These are phyloP conservation scores for Diprion similis DNA, from an alignment of 1,140 invertebrate species.

Conservation along the genomic window DNA sequence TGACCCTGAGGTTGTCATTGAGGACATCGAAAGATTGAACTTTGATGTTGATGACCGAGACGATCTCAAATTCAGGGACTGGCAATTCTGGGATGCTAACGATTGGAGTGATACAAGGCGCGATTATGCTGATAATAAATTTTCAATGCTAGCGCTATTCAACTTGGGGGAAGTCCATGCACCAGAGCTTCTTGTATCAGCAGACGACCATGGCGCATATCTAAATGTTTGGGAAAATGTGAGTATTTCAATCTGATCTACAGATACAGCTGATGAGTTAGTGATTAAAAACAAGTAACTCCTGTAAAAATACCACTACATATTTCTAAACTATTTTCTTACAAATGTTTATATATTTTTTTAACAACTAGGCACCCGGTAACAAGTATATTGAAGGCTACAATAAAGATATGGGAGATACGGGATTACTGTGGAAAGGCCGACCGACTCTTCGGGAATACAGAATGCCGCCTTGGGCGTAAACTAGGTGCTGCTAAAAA, in stretches of 20 bases:
- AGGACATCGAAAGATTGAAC: slow-evolving; percentile 86
- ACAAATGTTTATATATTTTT: slow-evolving; percentile 27
- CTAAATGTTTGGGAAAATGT: slow-evolving; percentile 57
- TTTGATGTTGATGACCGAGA: slow-evolving; percentile 69
- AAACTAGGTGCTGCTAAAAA: no score
- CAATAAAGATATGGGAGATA: slow-evolving; percentile 65
- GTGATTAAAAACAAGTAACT: no score
- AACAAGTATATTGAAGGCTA: slow-evolving; percentile 62
- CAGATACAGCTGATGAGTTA: no score
- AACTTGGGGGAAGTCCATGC: slow-evolving; percentile 63
- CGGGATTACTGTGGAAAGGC: slow-evolving; percentile 57
- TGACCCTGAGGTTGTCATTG: slow-evolving; percentile 81
- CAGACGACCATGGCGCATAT: slow-evolving; percentile 60
- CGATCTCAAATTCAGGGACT: slow-evolving; percentile 75
- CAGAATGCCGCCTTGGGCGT: background rate
- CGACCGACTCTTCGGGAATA: slow-evolving; percentile 26
- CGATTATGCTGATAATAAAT: slow-evolving; percentile 68
- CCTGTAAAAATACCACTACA: slow-evolving; percentile 12
- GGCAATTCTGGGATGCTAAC: slow-evolving; percentile 69
- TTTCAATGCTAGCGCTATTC: slow-evolving; percentile 49
- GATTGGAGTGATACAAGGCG: slow-evolving; percentile 68
- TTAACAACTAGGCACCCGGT: slow-evolving; percentile 59
- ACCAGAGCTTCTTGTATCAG: slow-evolving; percentile 67
- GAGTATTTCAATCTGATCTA: slow-evolving; percentile 31
- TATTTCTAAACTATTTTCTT: slow-evolving; percentile 25